Percentiles rank a stretch among this genome's conserved stretches.
Evolutionary conservation across 2,113 vertebrate species (phyloP).

Genomic region (Limanda limanda): DNA sequence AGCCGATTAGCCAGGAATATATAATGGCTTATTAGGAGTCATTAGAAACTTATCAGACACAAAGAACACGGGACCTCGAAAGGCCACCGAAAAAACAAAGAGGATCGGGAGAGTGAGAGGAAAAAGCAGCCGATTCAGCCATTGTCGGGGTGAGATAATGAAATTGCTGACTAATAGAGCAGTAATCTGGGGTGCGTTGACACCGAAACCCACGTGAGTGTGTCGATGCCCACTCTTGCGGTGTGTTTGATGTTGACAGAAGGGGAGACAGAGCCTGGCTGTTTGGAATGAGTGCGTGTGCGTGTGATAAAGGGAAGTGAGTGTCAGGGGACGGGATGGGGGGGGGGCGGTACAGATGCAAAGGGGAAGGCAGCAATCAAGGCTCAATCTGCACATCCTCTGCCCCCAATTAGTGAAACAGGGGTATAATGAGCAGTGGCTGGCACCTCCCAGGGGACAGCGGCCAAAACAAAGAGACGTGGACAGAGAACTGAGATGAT

Average conservation of each 20-base stretch:
- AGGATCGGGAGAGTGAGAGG: slow-evolving; percentile 28
- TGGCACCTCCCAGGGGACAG: slow-evolving; percentile 40
- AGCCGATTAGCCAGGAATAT: slow-evolving; percentile 49
- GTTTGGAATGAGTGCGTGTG: background rate
- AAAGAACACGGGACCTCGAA: slow-evolving; percentile 42
- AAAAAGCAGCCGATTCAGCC: slow-evolving; percentile 43
- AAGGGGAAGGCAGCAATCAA: slow-evolving; percentile 60
- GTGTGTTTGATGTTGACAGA: slow-evolving; percentile 52
- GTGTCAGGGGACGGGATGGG: slow-evolving; percentile 22
- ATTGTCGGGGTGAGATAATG: slow-evolving; percentile 46
- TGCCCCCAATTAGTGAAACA: slow-evolving; percentile 58
- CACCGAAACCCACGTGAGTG: slow-evolving; percentile 38
- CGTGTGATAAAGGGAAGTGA: slow-evolving; percentile 2
- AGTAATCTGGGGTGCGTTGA: slow-evolving; percentile 11
- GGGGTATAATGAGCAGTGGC: slow-evolving; percentile 43
- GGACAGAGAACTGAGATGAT: background rate
- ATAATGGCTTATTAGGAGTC: slow-evolving; percentile 53
- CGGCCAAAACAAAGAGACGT: slow-evolving; percentile 29
- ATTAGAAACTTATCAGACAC: slow-evolving; percentile 55
- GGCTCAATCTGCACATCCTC: slow-evolving; percentile 65
- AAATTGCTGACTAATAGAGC: slow-evolving; percentile 49
- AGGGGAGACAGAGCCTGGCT: slow-evolving; percentile 16
- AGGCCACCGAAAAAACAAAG: slow-evolving; percentile 45
- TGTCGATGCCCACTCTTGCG: slow-evolving; percentile 43
- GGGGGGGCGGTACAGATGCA: slow-evolving; percentile 30